A percentile compares a stretch with the other conserved stretches of the same genome.
Evolutionary conservation across 2,888 invertebrate genomes (phyloP).

Genomic region (Hermaeophaga mercurialis): DNA sequence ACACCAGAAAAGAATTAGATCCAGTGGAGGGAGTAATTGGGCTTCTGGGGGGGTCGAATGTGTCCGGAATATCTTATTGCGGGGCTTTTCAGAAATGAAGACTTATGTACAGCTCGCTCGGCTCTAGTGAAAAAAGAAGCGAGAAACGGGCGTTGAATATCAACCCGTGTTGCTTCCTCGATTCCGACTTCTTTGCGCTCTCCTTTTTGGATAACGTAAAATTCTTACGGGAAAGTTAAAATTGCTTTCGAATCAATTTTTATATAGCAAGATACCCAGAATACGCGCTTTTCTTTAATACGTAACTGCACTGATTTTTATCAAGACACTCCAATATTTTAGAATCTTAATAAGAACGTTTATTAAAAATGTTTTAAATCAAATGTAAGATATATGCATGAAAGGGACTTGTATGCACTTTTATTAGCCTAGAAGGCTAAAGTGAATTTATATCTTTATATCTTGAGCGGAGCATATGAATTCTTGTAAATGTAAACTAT

Average conservation of each 20-base stretch:
- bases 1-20: constrained; percentile 46
- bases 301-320: too few species aligned
- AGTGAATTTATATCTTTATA: too few species aligned
- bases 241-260: neutral
- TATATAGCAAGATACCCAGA: too few species aligned
- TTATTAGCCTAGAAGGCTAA: too few species aligned
- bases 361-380: too few species aligned
- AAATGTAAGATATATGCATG: too few species aligned
- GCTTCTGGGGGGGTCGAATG: constrained; percentile 38
- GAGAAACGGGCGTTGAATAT: constrained; percentile 19
- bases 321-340: too few species aligned
- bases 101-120: constrained; percentile 38
- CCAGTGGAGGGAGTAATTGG: constrained; percentile 39
- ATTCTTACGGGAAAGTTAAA: neutral
- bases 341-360: too few species aligned
- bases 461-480: too few species aligned
- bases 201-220: constrained; percentile 1
- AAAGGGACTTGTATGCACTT: too few species aligned
- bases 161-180: constrained; percentile 14
- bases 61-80: constrained; percentile 46
- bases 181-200: constrained; percentile 17
- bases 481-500: too few species aligned
- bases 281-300: too few species aligned
- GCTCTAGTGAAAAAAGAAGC: constrained; percentile 12
- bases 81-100: constrained; percentile 40